phyloP scores from a whole-genome alignment of 2,888 invertebrate genomes.

The Creontiades dilutus region DNA sequence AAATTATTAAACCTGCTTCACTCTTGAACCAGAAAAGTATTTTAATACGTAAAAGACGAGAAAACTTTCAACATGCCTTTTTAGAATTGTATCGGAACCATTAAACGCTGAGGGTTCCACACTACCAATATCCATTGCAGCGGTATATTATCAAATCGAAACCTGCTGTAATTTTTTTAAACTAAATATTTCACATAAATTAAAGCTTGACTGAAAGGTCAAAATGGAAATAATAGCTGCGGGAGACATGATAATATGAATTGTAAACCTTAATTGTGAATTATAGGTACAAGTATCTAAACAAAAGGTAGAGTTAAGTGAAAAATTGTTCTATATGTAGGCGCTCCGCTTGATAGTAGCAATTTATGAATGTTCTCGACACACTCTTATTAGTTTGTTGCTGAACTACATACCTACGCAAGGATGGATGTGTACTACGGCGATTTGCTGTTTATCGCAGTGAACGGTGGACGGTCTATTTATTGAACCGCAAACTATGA shows the following conservation, averaged over 20 bases:
- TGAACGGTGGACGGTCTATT: too few species aligned
- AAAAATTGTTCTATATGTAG: not conserved
- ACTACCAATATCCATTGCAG: not conserved
- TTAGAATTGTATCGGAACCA: not conserved
- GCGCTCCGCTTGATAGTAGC: not conserved
- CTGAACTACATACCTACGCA: too few species aligned
- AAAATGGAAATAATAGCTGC: not conserved
- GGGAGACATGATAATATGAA: not conserved
- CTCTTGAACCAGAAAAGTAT: conserved; percentile 6
- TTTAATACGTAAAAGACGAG: not conserved
- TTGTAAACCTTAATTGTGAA: conserved; percentile 2
- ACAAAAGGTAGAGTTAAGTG: not conserved
- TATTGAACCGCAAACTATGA: too few species aligned
- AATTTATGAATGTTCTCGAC: not conserved
- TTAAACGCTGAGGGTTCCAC: too few species aligned
- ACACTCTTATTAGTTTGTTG: too few species aligned
- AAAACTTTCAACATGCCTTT: not conserved
- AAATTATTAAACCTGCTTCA: not conserved
- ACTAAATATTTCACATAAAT: not conserved
- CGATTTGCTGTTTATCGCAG: too few species aligned
- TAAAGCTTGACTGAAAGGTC: not conserved
- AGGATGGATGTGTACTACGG: too few species aligned
- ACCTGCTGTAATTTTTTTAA: conserved; percentile 3
- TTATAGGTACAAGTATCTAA: not conserved
- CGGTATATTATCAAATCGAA: not conserved